Evolutionary conservation across 2,797 vertebrate species (phyloP).

Genomic region (Dryobates pubescens): DNA sequence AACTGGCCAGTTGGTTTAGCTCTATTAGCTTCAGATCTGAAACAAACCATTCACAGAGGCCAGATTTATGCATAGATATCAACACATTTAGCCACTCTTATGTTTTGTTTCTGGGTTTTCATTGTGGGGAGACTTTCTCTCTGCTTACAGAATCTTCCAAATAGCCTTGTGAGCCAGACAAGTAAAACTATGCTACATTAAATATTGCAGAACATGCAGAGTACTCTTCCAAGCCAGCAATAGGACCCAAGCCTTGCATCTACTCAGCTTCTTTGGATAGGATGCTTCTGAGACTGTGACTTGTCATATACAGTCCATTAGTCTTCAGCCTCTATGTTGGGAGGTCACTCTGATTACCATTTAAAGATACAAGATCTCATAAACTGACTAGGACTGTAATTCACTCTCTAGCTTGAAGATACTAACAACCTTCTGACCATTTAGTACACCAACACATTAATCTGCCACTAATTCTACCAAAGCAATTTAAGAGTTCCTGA

Average conservation of each 20-base stretch:
- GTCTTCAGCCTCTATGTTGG: background rate
- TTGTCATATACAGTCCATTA: background rate
- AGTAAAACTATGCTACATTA: background rate
- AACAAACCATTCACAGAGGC: background rate
- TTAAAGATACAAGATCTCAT: background rate
- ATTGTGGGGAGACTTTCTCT: background rate
- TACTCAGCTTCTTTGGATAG: background rate
- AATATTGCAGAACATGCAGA: background rate
- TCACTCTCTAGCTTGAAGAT: background rate
- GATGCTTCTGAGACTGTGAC: background rate
- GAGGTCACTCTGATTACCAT: background rate
- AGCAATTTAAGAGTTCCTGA: background rate
- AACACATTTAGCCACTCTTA: background rate
- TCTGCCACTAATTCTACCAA: background rate
- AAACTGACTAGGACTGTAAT: background rate
- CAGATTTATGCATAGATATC: background rate
- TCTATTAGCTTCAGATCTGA: conserved; percentile 45
- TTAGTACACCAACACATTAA: background rate
- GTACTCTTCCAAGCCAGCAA: background rate
- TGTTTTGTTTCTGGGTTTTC: background rate
- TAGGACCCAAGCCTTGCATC: background rate
- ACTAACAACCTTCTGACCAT: background rate
- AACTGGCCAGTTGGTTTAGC: conserved; percentile 62
- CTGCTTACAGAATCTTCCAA: background rate
- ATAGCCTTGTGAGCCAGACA: background rate